Evolutionary conservation across 2,888 invertebrate species (phyloP), one percentile per base, ranked within the genome.

Genomic region (Teleogryllus oceanicus): DNA sequence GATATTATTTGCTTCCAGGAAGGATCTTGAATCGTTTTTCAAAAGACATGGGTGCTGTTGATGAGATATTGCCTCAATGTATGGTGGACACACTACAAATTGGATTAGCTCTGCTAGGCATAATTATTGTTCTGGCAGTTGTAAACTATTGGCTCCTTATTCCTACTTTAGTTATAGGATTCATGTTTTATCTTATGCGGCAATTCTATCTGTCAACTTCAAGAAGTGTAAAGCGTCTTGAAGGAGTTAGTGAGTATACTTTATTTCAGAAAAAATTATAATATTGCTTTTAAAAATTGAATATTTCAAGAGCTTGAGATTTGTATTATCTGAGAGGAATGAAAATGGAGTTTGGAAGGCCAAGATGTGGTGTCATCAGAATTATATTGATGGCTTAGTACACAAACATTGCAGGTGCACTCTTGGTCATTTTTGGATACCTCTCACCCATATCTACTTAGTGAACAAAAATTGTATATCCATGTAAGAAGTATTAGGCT

Each of bases 21-120:
- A 88, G 94, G 76, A 93, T 97, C 84, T 88, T 97, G 77, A 96
- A 96, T 87, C 89, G 97, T 49, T 96, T 97, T 87, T 94, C 96
- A 0, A 96, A 96, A 87, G 97, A 97, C 84, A 93, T 96, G 90
- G 96, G 90, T 86, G 90, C 86, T 74, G 87, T 89, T 85, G 86
- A 87, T 83, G 87, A 87, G 50, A 82, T 85, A 75, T 83, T 87
- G 12, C 85, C 85, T 11, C 80, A 80, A 49, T 82, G 84, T 11
- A 82, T 84, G 79, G 83, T 84, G 78, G 80, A 80, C 49, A 78
- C 78, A 50, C 12, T 80, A 16, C 79, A 83, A 82, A 83, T 83
- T 75, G 83, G 82, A n/a, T 78, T 83, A 50, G 75, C 81, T 13
- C 79, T 83, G 49, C 2, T 87, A 12, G 88, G 88, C 51, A 86